Conservation (phyloP, 2,113 vertebrate genomes). For the Cichladusa arquata region DNA sequence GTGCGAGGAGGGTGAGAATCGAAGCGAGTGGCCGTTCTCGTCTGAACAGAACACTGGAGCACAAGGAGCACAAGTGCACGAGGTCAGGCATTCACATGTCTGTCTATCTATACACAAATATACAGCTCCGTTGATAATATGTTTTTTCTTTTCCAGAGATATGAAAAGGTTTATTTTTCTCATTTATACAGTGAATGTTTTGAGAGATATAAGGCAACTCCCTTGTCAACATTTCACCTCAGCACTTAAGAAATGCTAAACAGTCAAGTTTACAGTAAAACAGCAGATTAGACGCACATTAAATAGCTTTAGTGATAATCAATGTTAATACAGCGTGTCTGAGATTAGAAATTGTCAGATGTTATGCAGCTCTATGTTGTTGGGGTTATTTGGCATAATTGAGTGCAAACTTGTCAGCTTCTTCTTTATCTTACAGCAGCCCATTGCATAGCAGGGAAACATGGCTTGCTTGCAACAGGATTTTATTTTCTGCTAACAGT, state of each 20-base stretch:
- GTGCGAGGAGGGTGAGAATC: neutral
- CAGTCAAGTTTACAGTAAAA: constrained; percentile 67
- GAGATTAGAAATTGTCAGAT: constrained; percentile 30
- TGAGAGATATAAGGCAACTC: constrained; percentile 69
- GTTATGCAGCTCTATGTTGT: neutral
- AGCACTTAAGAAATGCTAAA: constrained; percentile 60
- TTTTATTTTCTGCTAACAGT: constrained; percentile 46
- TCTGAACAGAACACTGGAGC: neutral
- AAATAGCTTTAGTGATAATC: constrained; percentile 37
- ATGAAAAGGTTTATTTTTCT: constrained; percentile 61
- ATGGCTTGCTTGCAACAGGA: constrained; percentile 35
- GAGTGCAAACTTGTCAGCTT: constrained; percentile 65
- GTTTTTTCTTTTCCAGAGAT: constrained; percentile 46
- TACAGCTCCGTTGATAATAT: constrained; percentile 41
- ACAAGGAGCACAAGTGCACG: neutral
- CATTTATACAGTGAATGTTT: constrained; percentile 63
- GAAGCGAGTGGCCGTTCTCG: neutral
- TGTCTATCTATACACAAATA: constrained; percentile 46
- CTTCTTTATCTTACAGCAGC: constrained; percentile 33
- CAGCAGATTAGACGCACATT: constrained; percentile 63
- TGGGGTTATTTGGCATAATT: constrained; percentile 60
- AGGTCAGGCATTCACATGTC: constrained; percentile 28
- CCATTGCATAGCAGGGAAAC: constrained; percentile 17
- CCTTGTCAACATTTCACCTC: constrained; percentile 55
- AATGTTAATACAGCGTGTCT: constrained; percentile 48